A percentile compares a stretch with the other conserved stretches of the same genome.
These are phyloP conservation scores for Sussaba pulchella DNA, from an alignment of 2,888 invertebrate species.

Conservation along the genomic window DNA sequence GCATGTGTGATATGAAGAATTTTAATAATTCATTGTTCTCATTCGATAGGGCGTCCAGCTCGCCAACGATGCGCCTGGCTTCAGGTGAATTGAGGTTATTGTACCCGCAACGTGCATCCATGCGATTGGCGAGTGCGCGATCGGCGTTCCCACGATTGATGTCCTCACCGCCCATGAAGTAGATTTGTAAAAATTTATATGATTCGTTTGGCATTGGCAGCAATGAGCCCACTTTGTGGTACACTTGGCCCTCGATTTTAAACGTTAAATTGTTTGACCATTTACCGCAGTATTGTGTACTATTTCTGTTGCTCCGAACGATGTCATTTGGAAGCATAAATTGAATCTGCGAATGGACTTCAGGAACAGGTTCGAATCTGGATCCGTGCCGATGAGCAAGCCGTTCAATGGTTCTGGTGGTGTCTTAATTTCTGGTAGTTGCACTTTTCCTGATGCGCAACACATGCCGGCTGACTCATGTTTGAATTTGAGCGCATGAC, in stretches of 20 bases:
- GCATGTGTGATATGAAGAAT: slow-evolving; percentile 77
- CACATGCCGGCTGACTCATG: slow-evolving; percentile 72
- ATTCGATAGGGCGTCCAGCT: slow-evolving; percentile 72
- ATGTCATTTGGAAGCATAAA: slow-evolving; percentile 66
- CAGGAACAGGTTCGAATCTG: slow-evolving; percentile 70
- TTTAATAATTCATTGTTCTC: slow-evolving; percentile 72
- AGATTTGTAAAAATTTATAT: neutral
- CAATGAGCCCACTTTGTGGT: too few species aligned
- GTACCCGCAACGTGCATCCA: slow-evolving; percentile 64
- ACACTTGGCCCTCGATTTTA: slow-evolving; percentile 2
- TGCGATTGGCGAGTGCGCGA: slow-evolving; percentile 10
- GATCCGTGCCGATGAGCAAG: slow-evolving; percentile 67
- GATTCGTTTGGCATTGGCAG: slow-evolving; percentile 43
- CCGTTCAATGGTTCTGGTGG: slow-evolving; percentile 68
- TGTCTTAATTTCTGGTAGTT: slow-evolving; percentile 64
- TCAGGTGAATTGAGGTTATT: slow-evolving; percentile 62
- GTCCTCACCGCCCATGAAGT: neutral
- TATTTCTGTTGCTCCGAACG: slow-evolving; percentile 18
- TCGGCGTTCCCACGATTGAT: slow-evolving; percentile 6
- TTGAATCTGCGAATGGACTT: slow-evolving; percentile 72
- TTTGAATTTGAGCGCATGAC: slow-evolving; percentile 72
- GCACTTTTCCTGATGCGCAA: slow-evolving; percentile 68
- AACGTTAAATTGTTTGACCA: slow-evolving; percentile 24
- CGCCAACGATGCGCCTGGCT: slow-evolving; percentile 71
- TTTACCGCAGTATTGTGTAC: slow-evolving; percentile 22